Evolutionary conservation across 2,888 invertebrate genomes (phyloP), one percentile per base, ranked within the genome.

Genomic region (Pristionchus mayeri): DNA sequence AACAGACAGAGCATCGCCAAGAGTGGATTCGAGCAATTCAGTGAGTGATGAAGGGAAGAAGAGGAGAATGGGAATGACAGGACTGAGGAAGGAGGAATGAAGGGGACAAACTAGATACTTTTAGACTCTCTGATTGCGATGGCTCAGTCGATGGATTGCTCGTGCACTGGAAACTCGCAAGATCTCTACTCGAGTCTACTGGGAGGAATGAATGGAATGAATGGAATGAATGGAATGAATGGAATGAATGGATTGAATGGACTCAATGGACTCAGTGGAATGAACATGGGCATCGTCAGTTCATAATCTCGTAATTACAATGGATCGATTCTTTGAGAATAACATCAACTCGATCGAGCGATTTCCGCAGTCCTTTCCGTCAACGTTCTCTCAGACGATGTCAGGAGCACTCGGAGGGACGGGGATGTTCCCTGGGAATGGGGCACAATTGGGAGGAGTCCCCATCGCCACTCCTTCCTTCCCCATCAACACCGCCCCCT

Each of bases 91-190:
- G 57, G 11, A n/a, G 7, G 57, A n/a, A 54, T 21, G 4, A 54
- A 54, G 21, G 4, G 21, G 21, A 54, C 9, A 21, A 54, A 4
- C 21, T 4, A 54, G 16, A n/a, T 34, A 57, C 4, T 86, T 90
- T 44, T 86, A 91, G 92, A 91, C 63, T 89, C 91, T 85, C 86
- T 92, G 75, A 86, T 92, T 34, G 88, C 91, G 18, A 85, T 90
- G 71, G 91, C 92, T 63, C 90, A 92, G 40, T 89, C 90, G 13
- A 86, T 92, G 84, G 92, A 92, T 78, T 92, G 92, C 80, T 89
- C 88, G 13, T 92, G 92, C 84, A 88, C 89, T 16, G 80, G 60
- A n/a, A 86, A 86, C 40, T 84, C 82, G 18, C 85, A 85, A 84
- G 85, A 85, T 84, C 76, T 84, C 6, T 81, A 81, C 13, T 57